Percentiles rank a stretch among this genome's conserved stretches.
Evolutionary conservation across 2,797 vertebrate species (phyloP).

Genomic region (Poecilia gillii): DNA sequence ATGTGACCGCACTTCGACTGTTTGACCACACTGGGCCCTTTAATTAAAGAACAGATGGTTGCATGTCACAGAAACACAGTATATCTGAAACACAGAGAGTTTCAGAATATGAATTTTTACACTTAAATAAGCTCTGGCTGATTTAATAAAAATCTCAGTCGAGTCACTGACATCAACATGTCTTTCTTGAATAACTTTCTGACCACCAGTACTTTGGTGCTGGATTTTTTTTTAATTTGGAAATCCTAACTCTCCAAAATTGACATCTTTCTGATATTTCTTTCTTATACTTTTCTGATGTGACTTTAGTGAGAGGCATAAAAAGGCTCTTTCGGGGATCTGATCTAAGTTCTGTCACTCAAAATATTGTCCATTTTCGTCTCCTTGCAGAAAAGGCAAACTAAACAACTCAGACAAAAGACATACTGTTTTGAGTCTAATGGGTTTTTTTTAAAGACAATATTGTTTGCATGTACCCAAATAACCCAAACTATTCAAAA

Average conservation of each 20-base stretch:
- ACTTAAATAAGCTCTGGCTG: constrained; percentile 17
- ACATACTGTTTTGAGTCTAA: neutral
- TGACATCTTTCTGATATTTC: neutral
- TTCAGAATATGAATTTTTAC: constrained; percentile 35
- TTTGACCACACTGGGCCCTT: too few relatives aligned
- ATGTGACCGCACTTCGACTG: too few relatives aligned
- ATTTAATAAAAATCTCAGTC: neutral
- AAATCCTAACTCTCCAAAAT: neutral
- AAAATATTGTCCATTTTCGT: neutral
- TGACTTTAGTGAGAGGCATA: neutral
- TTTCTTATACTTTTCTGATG: neutral
- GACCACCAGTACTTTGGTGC: neutral
- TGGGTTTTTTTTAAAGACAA: neutral
- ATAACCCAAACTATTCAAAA: neutral
- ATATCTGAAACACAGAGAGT: constrained; percentile 30
- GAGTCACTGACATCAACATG: neutral
- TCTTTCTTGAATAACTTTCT: neutral
- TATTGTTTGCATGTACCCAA: neutral
- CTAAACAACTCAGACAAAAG: neutral
- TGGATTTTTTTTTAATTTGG: neutral
- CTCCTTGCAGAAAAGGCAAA: neutral
- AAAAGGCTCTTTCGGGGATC: neutral
- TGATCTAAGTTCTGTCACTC: neutral
- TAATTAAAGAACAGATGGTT: constrained; percentile 51
- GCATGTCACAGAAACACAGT: constrained; percentile 69